Percentiles rank a stretch among this genome's conserved stretches.
phyloP scores from a whole-genome alignment of 2,113 vertebrate genomes.

The Sigmodon hispidus region DNA sequence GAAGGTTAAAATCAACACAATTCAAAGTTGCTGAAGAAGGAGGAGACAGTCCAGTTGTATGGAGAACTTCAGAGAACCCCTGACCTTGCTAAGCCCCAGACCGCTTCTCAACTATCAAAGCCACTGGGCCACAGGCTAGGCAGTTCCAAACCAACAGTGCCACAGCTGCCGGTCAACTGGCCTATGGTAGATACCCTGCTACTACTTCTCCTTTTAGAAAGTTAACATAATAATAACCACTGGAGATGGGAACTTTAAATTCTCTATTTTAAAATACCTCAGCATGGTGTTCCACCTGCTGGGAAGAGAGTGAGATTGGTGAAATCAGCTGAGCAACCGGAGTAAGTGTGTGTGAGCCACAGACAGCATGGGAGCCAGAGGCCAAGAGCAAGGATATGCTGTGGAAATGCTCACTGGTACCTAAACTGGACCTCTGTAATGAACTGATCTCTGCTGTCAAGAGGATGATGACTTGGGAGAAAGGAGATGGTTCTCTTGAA shows the following conservation, averaged over 20 bases:
- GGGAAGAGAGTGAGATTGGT: not conserved
- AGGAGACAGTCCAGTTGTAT: not conserved
- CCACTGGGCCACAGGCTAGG: not conserved
- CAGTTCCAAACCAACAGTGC: not conserved
- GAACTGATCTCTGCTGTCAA: not conserved
- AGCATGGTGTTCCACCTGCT: not conserved
- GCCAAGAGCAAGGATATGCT: not conserved
- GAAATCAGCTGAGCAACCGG: not conserved
- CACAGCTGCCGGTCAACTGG: not conserved
- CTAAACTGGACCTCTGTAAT: too few species aligned
- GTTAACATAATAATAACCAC: not conserved
- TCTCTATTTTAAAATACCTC: constrained; percentile 34
- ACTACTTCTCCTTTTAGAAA: not conserved
- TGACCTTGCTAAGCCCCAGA: not conserved
- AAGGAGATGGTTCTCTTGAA: constrained; percentile 6
- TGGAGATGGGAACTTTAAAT: not conserved
- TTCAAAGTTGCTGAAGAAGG: not conserved
- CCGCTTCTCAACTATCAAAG: not conserved
- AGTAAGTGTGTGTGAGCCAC: accelerated
- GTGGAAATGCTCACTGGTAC: not conserved
- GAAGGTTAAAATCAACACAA: constrained; percentile 36
- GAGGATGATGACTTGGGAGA: not conserved
- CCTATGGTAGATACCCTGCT: not conserved
- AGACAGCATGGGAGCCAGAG: not conserved
- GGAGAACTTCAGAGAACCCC: not conserved